phyloP scores from a whole-genome alignment of 35 echinoderm and acorn worm species.

The Strongylocentrotus purpuratus region DNA sequence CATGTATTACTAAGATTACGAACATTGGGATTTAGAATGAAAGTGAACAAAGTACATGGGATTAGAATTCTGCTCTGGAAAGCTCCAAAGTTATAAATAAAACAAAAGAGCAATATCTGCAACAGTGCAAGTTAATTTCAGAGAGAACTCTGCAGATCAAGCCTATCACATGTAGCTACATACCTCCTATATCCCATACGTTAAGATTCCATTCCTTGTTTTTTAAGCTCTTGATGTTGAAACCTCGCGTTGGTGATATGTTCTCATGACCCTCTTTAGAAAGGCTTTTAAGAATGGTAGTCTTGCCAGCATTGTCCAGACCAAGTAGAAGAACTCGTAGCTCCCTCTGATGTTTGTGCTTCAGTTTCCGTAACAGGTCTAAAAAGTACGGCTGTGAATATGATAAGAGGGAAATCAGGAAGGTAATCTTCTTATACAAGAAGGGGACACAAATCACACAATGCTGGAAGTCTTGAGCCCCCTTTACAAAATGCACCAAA shows the following conservation, averaged over 20 bases:
- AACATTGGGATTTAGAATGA: too few relatives aligned
- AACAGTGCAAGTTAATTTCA: too few relatives aligned
- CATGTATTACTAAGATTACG: too few relatives aligned
- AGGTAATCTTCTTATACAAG: too few relatives aligned
- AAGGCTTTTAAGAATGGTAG: slow-evolving; percentile 81
- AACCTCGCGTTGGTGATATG: slow-evolving; percentile 82
- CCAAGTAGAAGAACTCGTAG: slow-evolving; percentile 81
- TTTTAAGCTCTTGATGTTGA: slow-evolving; percentile 86
- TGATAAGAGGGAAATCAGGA: neutral
- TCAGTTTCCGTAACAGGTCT: neutral
- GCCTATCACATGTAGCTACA: neutral
- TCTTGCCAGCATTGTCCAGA: slow-evolving; percentile 95
- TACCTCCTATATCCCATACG: slow-evolving; percentile 97
- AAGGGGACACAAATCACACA: too few relatives aligned
- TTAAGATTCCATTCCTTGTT: slow-evolving; percentile 76
- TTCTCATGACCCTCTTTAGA: slow-evolving; percentile 68
- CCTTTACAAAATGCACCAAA: too few relatives aligned
- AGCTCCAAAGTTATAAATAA: too few relatives aligned
- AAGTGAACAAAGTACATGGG: too few relatives aligned
- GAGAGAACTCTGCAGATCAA: too few relatives aligned
- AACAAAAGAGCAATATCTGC: too few relatives aligned
- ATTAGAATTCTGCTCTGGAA: too few relatives aligned
- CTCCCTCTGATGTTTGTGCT: neutral
- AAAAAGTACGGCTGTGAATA: neutral
- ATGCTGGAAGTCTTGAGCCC: too few relatives aligned